A percentile compares a stretch with the other conserved stretches of the same genome.
Evolutionary conservation across 2,797 vertebrate genomes (phyloP).

Genomic region (Tinamus major): DNA sequence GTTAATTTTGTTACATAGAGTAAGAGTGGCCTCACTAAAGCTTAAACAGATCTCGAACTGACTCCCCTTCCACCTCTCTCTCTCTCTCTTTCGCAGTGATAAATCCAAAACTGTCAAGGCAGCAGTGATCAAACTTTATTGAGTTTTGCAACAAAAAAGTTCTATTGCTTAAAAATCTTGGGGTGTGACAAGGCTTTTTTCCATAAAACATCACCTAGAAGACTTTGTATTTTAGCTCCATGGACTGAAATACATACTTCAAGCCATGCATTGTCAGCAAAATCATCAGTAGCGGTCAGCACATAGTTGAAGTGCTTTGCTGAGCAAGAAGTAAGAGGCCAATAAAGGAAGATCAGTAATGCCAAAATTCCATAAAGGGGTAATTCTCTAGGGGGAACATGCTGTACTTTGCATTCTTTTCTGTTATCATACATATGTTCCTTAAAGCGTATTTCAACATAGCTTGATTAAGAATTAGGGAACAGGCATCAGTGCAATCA

Average conservation of each 20-base stretch:
- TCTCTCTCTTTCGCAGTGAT: neutral
- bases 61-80: neutral
- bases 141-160: conserved; percentile 1
- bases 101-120: conserved; percentile 6
- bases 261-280: neutral
- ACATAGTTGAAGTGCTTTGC: neutral
- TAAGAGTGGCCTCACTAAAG: neutral
- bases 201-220: conserved; percentile 4
- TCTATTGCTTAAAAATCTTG: neutral
- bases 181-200: neutral
- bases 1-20: conserved; percentile 44
- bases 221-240: neutral
- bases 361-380: neutral
- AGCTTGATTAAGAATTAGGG: conserved; percentile 32
- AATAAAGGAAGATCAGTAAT: neutral
- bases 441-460: conserved; percentile 19
- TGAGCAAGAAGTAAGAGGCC: neutral
- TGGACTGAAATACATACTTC: neutral
- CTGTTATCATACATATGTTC: neutral
- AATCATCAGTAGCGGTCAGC: neutral
- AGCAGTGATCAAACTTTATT: conserved; percentile 2
- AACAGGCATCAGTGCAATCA: conserved; percentile 37
- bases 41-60: neutral
- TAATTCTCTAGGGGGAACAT: neutral
- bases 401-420: neutral